Percentiles rank a stretch among this genome's conserved stretches.
Evolutionary conservation across 1,140 invertebrate genomes (phyloP).

Genomic region (Leptoteleia sp.): DNA sequence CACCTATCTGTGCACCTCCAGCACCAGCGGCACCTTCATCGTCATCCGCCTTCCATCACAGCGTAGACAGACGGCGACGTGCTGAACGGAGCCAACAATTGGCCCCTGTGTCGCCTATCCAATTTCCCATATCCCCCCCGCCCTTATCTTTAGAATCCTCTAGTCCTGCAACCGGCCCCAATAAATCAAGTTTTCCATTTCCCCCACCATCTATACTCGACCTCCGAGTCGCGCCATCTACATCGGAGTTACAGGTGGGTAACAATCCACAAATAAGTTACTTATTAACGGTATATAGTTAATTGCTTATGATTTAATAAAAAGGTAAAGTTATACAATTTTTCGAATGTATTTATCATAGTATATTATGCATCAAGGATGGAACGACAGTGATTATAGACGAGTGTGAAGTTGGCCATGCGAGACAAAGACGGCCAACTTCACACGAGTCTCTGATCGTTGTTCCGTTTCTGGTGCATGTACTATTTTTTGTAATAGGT

Average conservation of each 20-base stretch:
- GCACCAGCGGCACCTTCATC: constrained; percentile 69
- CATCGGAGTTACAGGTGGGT: constrained; percentile 79
- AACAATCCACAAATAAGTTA: too few species aligned
- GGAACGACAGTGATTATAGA: too few species aligned
- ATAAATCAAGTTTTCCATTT: constrained; percentile 75
- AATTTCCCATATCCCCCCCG: constrained; percentile 77
- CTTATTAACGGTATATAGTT: too few species aligned
- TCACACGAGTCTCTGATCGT: too few species aligned
- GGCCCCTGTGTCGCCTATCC: constrained; percentile 75
- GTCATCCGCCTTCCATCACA: constrained; percentile 71
- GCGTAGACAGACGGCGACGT: constrained; percentile 70
- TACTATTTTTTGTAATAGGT: too few species aligned
- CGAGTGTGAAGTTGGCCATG: too few species aligned
- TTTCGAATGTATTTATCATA: too few species aligned
- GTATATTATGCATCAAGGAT: too few species aligned
- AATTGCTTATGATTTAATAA: too few species aligned
- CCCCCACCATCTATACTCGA: constrained; percentile 78
- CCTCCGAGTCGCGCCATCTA: constrained; percentile 77
- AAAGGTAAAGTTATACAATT: too few species aligned
- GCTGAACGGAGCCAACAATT: constrained; percentile 69
- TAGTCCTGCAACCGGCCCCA: constrained; percentile 68
- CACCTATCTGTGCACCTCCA: constrained; percentile 68
- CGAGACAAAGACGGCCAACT: too few species aligned
- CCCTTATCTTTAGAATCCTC: constrained; percentile 76
- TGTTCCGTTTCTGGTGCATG: too few species aligned